Conservation (phyloP, 1,140 invertebrate species). For the Heterodera schachtii region DNA sequence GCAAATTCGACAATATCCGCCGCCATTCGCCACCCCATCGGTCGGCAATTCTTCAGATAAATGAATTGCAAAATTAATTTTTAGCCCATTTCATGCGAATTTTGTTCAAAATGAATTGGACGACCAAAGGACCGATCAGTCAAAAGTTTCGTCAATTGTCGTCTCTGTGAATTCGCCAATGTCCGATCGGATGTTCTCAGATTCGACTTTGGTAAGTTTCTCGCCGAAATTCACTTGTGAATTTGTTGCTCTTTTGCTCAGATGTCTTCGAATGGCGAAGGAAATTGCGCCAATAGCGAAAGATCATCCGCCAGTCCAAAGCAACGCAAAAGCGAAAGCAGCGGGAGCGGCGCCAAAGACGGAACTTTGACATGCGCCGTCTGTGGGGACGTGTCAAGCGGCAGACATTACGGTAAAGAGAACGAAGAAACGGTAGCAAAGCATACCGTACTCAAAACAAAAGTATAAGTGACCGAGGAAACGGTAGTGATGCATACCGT, state of each 20-base stretch:
- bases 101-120: not conserved
- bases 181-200: not conserved
- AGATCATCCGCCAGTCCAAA: not conserved
- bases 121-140: not conserved
- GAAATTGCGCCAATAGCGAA: not conserved
- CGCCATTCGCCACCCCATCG: too few species aligned
- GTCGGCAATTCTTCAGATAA: too few species aligned
- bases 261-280: not conserved
- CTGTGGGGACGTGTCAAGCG: slow-evolving; percentile 63
- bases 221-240: not conserved
- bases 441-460: too few species aligned
- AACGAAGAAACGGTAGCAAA: not conserved
- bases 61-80: not conserved
- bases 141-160: not conserved
- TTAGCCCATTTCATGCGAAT: not conserved
- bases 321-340: not conserved
- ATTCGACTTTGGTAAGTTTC: not conserved
- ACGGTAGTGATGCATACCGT: too few species aligned
- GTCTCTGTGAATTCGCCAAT: slow-evolving; percentile 6
- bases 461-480: too few species aligned
- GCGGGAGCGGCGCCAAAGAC: not conserved
- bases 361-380: slow-evolving; percentile 44
- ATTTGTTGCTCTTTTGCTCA: not conserved
- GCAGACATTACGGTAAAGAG: slow-evolving; percentile 59
- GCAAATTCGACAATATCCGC: too few species aligned